A percentile compares a stretch with the other conserved stretches of the same genome.
Evolutionary conservation across 2,797 vertebrate species (phyloP).

Genomic region (Adelosebastes latens): DNA sequence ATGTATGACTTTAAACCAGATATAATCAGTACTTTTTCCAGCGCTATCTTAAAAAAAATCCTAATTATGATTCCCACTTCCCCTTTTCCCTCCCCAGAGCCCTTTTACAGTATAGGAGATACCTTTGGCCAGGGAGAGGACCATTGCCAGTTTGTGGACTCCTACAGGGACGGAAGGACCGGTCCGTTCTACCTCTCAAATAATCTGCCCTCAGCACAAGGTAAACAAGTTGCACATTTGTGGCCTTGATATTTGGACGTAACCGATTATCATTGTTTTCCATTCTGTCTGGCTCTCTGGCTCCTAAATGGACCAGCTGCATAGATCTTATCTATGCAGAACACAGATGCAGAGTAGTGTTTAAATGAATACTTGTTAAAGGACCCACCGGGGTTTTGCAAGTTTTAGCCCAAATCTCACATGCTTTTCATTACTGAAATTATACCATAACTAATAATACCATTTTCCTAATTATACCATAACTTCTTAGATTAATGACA

Average conservation of each 20-base stretch:
- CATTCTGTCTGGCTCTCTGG: slow-evolving; percentile 2
- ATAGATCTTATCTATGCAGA: slow-evolving; percentile 26
- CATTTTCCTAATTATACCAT: neutral
- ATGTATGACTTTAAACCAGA: neutral
- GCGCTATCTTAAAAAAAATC: neutral
- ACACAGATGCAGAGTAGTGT: slow-evolving; percentile 15
- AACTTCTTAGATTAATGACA: slow-evolving; percentile 5
- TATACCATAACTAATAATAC: slow-evolving; percentile 5
- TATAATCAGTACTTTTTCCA: neutral
- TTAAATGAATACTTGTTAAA: slow-evolving; percentile 8
- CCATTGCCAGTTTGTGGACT: slow-evolving; percentile 99
- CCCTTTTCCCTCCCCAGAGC: slow-evolving; percentile 79
- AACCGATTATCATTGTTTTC: slow-evolving; percentile 9
- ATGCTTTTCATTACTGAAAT: slow-evolving; percentile 22
- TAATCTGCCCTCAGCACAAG: slow-evolving; percentile 89
- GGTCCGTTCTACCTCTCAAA: slow-evolving; percentile 88
- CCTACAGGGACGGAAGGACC: slow-evolving; percentile 94
- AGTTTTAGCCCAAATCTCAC: slow-evolving; percentile 24
- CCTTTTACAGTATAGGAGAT: slow-evolving; percentile 95
- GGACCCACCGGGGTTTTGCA: neutral
- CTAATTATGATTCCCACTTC: neutral
- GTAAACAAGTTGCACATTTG: slow-evolving; percentile 72
- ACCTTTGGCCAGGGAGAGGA: slow-evolving; percentile 95
- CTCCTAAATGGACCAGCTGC: slow-evolving; percentile 6
- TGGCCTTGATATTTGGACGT: neutral